phyloP scores from a whole-genome alignment of 2,113 vertebrate genomes.

The Ammodytes marinus region DNA sequence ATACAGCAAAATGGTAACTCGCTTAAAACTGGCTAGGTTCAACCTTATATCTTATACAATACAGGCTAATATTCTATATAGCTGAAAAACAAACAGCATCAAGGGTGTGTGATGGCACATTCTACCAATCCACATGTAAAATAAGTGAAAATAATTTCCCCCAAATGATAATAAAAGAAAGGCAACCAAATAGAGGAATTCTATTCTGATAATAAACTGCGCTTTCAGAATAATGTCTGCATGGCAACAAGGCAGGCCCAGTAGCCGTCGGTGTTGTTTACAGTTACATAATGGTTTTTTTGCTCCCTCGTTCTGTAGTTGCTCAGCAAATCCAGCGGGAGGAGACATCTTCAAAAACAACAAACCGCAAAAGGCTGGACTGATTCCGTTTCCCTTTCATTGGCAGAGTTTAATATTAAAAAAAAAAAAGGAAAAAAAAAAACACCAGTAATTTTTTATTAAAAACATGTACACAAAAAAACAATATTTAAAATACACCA shows the following conservation, averaged over 20 bases:
- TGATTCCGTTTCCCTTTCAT: background rate
- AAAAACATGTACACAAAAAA: no score
- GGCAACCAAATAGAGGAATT: background rate
- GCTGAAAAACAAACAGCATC: background rate
- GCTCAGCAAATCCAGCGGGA: constrained; percentile 56
- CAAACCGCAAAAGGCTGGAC: background rate
- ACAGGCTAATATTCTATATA: background rate
- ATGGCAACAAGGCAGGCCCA: constrained; percentile 68
- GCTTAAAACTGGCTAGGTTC: background rate
- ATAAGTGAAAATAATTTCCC: background rate
- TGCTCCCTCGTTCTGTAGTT: constrained; percentile 54
- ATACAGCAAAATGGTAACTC: no score
- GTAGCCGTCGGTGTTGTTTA: constrained; percentile 59
- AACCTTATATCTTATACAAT: no score
- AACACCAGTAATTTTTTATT: no score
- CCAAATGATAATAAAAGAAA: background rate
- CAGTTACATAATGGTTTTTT: constrained; percentile 62
- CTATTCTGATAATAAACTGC: background rate
- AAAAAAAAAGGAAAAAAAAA: no score
- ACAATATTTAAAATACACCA: no score
- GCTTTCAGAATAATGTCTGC: constrained; percentile 53
- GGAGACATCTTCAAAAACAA: constrained; percentile 64
- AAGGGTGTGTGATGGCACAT: background rate
- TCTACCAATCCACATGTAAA: background rate
- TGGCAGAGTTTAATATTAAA: background rate